phyloP scores from a whole-genome alignment of 1,140 invertebrate species.

The Ips typographus region DNA sequence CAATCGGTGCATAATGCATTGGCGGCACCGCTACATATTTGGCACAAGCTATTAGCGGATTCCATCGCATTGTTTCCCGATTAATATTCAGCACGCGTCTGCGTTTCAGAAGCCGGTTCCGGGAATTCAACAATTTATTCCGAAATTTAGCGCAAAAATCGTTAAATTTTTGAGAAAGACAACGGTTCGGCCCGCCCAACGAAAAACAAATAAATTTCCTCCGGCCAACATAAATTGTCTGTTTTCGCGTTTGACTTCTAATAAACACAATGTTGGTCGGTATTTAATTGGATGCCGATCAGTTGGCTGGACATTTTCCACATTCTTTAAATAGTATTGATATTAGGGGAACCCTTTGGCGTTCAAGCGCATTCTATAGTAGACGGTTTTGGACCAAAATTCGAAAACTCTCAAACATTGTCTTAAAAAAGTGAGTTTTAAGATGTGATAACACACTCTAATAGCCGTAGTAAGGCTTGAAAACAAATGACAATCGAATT shows the following conservation, averaged over 20 bases:
- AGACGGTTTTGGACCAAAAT: no score
- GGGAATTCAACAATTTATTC: constrained; percentile 24
- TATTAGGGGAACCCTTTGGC: no score
- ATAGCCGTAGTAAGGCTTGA: no score
- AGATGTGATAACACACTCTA: no score
- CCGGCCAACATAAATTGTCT: constrained; percentile 9
- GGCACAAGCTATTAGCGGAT: constrained; percentile 29
- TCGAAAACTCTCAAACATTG: no score
- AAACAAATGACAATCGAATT: no score
- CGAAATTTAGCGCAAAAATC: constrained; percentile 16
- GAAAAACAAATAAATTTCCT: constrained; percentile 21
- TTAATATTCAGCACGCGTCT: constrained; percentile 27
- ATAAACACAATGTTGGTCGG: constrained; percentile 22
- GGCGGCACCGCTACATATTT: constrained; percentile 23
- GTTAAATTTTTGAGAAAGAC: constrained; percentile 19
- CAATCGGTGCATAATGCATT: constrained; percentile 18
- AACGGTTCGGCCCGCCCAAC: not conserved
- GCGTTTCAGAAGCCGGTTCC: constrained; percentile 21
- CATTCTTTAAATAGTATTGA: not conserved
- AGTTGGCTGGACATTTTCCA: not conserved
- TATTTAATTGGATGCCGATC: constrained; percentile 11
- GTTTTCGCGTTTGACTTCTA: constrained; percentile 15
- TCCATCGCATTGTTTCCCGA: constrained; percentile 25
- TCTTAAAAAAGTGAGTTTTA: no score
- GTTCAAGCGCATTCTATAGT: no score